A percentile compares a stretch with the other conserved stretches of the same genome.
These are phyloP conservation scores for Pteropus rufus DNA, from an alignment of 2,797 vertebrate genomes.

Conservation along the genomic window DNA sequence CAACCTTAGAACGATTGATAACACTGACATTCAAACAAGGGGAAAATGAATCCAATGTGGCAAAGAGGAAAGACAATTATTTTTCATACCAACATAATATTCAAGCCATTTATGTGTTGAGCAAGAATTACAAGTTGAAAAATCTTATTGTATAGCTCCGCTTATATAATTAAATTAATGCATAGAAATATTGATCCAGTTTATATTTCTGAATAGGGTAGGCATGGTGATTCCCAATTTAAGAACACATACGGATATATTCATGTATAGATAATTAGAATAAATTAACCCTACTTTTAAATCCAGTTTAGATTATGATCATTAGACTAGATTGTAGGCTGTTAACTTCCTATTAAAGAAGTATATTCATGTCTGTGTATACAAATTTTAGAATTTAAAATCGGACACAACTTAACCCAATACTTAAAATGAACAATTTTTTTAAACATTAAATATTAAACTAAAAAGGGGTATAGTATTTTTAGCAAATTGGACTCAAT, in stretches of 20 bases:
- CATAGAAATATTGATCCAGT: not conserved
- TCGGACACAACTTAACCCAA: not conserved
- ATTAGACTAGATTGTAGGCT: not conserved
- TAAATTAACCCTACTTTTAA: not conserved
- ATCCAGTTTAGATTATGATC: not conserved
- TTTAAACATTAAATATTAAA: slow-evolving; percentile 1
- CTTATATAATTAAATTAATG: not conserved
- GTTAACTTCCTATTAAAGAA: not conserved
- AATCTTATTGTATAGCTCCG: not conserved
- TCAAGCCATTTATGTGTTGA: not conserved
- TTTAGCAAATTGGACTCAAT: not conserved
- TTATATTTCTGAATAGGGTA: not conserved
- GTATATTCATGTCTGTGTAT: not conserved
- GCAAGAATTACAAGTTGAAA: not conserved
- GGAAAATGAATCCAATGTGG: not conserved
- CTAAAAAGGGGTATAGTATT: not conserved
- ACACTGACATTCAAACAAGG: not conserved
- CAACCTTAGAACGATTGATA: slow-evolving; percentile 7
- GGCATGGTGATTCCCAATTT: not conserved
- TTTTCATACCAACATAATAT: not conserved
- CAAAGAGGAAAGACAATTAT: not conserved
- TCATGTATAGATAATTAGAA: not conserved
- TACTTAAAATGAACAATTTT: slow-evolving; percentile 6
- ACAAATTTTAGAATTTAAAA: not conserved
- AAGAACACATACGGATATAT: not conserved